These are phyloP conservation scores for Pyrocoelia pectoralis DNA, from an alignment of 2,888 invertebrate species.

Conservation along the genomic window DNA sequence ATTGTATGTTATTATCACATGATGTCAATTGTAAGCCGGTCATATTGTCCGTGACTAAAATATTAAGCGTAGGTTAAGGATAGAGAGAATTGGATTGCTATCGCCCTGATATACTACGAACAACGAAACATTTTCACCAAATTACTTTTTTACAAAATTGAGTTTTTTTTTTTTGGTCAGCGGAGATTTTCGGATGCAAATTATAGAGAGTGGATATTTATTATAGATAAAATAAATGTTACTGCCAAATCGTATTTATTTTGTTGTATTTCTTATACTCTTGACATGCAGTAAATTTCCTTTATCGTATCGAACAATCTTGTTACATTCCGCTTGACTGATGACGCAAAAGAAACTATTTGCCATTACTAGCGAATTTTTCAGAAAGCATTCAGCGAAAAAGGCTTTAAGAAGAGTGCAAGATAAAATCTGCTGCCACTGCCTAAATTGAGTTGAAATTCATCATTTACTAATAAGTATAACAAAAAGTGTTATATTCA, in stretches of 20 bases:
- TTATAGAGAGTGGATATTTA: slow-evolving; percentile 14
- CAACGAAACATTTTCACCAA: slow-evolving; percentile 37
- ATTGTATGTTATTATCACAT: slow-evolving; percentile 45
- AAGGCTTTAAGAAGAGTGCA: background rate
- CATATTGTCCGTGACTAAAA: slow-evolving; percentile 52
- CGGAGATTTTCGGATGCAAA: background rate
- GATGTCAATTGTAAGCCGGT: slow-evolving; percentile 46
- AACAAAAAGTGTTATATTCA: slow-evolving; percentile 45
- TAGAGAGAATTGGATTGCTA: slow-evolving; percentile 27
- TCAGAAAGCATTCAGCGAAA: background rate
- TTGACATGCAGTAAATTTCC: slow-evolving; percentile 39
- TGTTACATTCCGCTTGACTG: slow-evolving; percentile 33
- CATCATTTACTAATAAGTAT: background rate
- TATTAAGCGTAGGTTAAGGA: slow-evolving; percentile 43
- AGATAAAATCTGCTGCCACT: background rate
- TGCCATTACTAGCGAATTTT: slow-evolving; percentile 29
- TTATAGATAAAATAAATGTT: slow-evolving; percentile 35
- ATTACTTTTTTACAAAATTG: slow-evolving; percentile 29
- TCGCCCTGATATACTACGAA: slow-evolving; percentile 38
- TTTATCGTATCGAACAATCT: slow-evolving; percentile 31
- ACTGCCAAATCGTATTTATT: slow-evolving; percentile 38
- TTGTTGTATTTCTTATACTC: slow-evolving; percentile 40
- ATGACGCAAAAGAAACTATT: slow-evolving; percentile 33
- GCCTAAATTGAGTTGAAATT: background rate
- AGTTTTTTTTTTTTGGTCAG: background rate